phyloP scores from a whole-genome alignment of 2,888 invertebrate genomes.

The Rhaphigaster nebulosa region DNA sequence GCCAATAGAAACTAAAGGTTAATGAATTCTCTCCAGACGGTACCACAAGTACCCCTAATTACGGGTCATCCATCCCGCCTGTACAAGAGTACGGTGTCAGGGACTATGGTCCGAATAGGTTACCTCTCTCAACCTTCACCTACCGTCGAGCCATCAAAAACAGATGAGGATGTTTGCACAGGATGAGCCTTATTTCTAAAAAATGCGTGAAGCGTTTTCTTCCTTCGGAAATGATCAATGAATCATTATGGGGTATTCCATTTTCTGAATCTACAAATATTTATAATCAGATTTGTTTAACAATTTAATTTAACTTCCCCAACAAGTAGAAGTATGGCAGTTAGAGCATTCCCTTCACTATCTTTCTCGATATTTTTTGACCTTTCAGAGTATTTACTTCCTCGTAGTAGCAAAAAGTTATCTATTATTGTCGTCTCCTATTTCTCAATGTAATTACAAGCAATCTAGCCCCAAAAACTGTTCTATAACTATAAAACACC shows the following conservation, averaged over 20 bases:
- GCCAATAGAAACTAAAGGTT: slow-evolving; percentile 24
- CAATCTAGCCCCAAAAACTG: no score
- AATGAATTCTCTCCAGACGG: slow-evolving; percentile 7
- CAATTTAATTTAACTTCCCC: neutral
- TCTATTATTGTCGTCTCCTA: no score
- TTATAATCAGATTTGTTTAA: neutral
- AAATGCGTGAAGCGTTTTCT: neutral
- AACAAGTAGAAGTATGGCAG: no score
- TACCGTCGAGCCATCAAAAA: neutral
- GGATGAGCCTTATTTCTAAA: neutral
- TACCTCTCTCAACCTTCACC: neutral
- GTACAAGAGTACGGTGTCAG: neutral
- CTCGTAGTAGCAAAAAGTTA: no score
- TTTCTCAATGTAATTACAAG: no score
- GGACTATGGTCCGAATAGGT: neutral
- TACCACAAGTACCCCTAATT: slow-evolving; percentile 8
- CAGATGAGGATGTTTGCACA: neutral
- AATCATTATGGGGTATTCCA: neutral
- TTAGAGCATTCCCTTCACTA: no score
- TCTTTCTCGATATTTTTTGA: no score
- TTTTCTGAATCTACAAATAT: neutral
- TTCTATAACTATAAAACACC: no score
- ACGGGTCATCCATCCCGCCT: neutral
- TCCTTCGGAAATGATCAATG: neutral
- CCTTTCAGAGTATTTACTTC: no score